These are phyloP conservation scores for Cataglyphis livida DNA, from an alignment of 2,888 invertebrate genomes.

Conservation along the genomic window DNA sequence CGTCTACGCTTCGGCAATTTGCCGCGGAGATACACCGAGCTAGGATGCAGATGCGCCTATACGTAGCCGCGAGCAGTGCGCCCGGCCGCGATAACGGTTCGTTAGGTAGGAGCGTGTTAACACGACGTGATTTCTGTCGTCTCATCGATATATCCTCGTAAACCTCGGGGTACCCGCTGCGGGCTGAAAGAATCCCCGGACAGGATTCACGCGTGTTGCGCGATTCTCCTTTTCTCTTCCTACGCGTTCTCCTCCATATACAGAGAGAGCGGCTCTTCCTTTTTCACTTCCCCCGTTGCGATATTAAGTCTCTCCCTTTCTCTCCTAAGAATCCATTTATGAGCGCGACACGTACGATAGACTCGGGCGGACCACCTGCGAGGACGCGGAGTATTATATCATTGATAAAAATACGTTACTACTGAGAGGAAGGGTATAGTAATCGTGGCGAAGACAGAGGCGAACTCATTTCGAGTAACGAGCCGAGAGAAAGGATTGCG, in stretches of 20 bases:
- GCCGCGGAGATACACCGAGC: conserved; percentile 44
- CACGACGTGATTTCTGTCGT: conserved; percentile 74
- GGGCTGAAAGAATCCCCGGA: conserved; percentile 23
- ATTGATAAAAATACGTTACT: conserved; percentile 51
- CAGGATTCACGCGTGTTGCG: conserved; percentile 27
- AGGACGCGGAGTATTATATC: conserved; percentile 61
- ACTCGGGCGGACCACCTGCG: conserved; percentile 61
- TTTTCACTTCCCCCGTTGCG: conserved; percentile 13
- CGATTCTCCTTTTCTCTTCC: conserved; percentile 2
- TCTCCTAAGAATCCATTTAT: conserved; percentile 13
- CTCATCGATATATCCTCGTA: conserved; percentile 69
- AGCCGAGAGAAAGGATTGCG: conserved; percentile 38
- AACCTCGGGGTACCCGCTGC: conserved; percentile 30
- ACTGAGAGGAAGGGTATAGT: conserved; percentile 7
- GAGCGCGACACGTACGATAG: conserved; percentile 53
- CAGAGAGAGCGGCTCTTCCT: neutral
- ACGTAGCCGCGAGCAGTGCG: conserved; percentile 59
- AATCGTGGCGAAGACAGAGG: conserved; percentile 35
- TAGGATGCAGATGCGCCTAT: conserved; percentile 60
- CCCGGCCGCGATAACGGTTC: conserved; percentile 76
- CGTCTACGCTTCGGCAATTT: conserved; percentile 58
- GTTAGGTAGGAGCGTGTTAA: conserved; percentile 76
- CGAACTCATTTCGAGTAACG: conserved; percentile 59
- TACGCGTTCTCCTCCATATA: neutral
- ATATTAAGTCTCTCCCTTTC: neutral